These are phyloP conservation scores for Sphenodon punctatus DNA, from an alignment of 2,797 vertebrate species.

Conservation along the genomic window DNA sequence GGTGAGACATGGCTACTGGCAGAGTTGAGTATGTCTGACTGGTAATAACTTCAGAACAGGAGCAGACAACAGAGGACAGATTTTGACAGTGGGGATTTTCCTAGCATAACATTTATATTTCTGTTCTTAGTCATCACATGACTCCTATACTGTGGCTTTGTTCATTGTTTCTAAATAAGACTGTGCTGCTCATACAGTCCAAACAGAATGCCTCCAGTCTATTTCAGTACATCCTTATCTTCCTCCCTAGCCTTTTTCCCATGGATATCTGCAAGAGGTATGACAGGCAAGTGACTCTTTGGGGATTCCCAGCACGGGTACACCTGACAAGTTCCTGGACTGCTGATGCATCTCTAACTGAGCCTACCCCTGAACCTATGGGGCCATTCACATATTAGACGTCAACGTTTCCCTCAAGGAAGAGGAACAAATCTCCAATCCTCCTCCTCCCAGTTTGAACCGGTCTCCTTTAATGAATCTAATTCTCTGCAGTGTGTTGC, in stretches of 20 bases:
- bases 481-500: background rate
- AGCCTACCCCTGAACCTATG: accelerated
- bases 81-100: background rate
- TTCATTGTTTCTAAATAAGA: background rate
- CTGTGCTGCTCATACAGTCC: accelerated
- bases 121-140: background rate
- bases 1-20: background rate
- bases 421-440: background rate
- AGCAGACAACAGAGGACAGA: background rate
- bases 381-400: accelerated
- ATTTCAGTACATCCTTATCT: background rate
- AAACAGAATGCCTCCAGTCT: accelerated
- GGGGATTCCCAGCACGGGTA: background rate
- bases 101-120: background rate
- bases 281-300: accelerated
- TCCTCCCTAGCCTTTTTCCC: background rate
- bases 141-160: background rate
- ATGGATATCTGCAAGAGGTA: background rate
- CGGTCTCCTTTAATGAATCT: background rate
- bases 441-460: background rate
- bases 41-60: background rate
- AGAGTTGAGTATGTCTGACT: background rate
- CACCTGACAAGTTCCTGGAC: background rate
- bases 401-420: background rate
- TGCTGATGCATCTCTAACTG: background rate